Conservation (phyloP, 2,888 invertebrate species). For the Teinopalpus imperialis region DNA sequence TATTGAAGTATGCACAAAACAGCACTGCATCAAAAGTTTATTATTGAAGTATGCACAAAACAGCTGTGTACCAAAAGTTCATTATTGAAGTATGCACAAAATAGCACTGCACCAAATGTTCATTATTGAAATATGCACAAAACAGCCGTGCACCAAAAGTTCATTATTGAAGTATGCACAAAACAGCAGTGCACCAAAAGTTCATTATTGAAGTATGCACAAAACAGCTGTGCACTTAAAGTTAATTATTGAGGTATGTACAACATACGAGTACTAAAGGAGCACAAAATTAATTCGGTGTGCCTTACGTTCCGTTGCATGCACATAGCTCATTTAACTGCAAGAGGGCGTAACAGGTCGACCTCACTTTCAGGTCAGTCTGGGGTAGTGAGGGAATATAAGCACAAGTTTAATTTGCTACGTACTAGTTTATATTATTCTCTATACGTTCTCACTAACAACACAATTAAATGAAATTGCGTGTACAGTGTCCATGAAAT, state of each 20-base stretch:
- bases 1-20: too few species aligned
- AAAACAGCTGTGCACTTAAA: too few species aligned
- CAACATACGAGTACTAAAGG: slow-evolving; percentile 38
- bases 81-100: too few species aligned
- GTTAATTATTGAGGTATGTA: not conserved
- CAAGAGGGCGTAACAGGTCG: slow-evolving; percentile 65
- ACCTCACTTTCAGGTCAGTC: slow-evolving; percentile 55
- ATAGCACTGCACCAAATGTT: too few species aligned
- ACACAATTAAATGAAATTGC: slow-evolving; percentile 12
- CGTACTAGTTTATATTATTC: slow-evolving; percentile 19
- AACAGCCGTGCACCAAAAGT: too few species aligned
- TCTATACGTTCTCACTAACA: slow-evolving; percentile 10
- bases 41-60: too few species aligned
- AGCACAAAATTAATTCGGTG: slow-evolving; percentile 56
- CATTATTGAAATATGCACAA: too few species aligned
- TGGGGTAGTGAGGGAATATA: slow-evolving; percentile 31
- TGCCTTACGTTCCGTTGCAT: slow-evolving; percentile 53
- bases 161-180: too few species aligned
- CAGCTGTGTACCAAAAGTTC: too few species aligned
- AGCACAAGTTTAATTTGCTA: slow-evolving; percentile 21
- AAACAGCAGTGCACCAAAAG: too few species aligned
- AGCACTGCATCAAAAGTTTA: too few species aligned
- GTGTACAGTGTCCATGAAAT: slow-evolving; percentile 11
- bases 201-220: too few species aligned
- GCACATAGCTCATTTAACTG: slow-evolving; percentile 52